Percentiles rank a stretch among this genome's conserved stretches.
Evolutionary conservation across 2,797 vertebrate species (phyloP).

Genomic region (Parotocinclus haroldoi): DNA sequence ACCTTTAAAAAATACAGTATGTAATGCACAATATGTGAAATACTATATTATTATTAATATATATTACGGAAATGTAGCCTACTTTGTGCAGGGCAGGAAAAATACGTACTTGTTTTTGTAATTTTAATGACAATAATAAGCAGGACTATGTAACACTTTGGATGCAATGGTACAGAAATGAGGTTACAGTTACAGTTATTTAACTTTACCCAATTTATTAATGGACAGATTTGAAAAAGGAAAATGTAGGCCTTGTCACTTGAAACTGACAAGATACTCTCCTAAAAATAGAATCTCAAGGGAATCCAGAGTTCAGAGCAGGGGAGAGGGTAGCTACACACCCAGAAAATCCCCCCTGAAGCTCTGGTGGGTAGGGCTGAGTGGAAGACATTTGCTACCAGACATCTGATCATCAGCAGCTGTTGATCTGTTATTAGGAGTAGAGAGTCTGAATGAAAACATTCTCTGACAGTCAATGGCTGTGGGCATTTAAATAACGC

Average conservation of each 20-base stretch:
- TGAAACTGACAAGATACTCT: slow-evolving; percentile 8
- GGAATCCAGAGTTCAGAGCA: slow-evolving; percentile 3
- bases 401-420: slow-evolving; percentile 31
- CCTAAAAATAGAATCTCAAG: slow-evolving; percentile 38
- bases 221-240: background rate
- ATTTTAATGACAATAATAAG: background rate
- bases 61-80: too few relatives aligned
- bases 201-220: slow-evolving; percentile 10
- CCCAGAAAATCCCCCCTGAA: slow-evolving; percentile 25
- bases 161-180: slow-evolving; percentile 4
- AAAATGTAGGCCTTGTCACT: slow-evolving; percentile 10
- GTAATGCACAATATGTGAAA: background rate
- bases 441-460: slow-evolving; percentile 17
- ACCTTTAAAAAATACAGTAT: background rate
- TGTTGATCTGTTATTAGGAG: slow-evolving; percentile 44
- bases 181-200: too few relatives aligned
- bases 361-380: slow-evolving; percentile 11
- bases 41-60: too few relatives aligned
- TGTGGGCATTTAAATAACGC: slow-evolving; percentile 9
- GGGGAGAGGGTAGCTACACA: slow-evolving; percentile 17
- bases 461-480: slow-evolving; percentile 9
- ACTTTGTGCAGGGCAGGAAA: too few relatives aligned
- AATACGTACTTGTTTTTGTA: background rate
- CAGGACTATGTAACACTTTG: background rate
- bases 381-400: slow-evolving; percentile 39